Conservation (phyloP, 2,113 vertebrate genomes). For the Siphamia tubifer region DNA sequence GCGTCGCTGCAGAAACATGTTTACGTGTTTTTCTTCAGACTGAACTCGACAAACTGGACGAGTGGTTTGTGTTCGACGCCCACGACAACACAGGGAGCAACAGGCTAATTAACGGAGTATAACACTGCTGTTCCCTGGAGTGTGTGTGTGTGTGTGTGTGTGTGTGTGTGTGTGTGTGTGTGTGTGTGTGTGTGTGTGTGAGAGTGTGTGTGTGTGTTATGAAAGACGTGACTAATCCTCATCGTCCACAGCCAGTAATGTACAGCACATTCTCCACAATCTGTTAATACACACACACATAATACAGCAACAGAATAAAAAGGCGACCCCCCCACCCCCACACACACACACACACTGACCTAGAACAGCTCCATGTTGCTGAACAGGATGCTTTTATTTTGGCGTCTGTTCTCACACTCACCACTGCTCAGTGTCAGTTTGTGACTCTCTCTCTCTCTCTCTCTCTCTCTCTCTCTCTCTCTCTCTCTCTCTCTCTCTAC, state of each 20-base stretch:
- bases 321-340: neutral
- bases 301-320: too few relatives aligned
- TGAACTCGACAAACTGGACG: neutral
- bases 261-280: conserved; percentile 3
- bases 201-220: conserved; percentile 7
- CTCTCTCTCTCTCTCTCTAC: too few relatives aligned
- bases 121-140: conserved; percentile 48
- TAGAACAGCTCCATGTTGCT: conserved; percentile 10
- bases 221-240: conserved; percentile 58
- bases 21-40: conserved; percentile 52
- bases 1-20: conserved; percentile 46
- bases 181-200: neutral
- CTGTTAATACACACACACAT: conserved; percentile 6
- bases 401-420: conserved; percentile 6
- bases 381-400: conserved; percentile 30
- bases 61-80: conserved; percentile 27
- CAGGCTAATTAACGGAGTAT: conserved; percentile 66
- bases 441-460: too few relatives aligned
- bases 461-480: too few relatives aligned
- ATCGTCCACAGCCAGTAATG: conserved; percentile 25
- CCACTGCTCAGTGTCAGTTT: conserved; percentile 41
- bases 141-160: too few relatives aligned
- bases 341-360: conserved; percentile 1
- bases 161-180: neutral
- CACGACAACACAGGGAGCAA: conserved; percentile 52